phyloP scores from a whole-genome alignment of 2,113 vertebrate genomes.

The Ictalurus furcatus region DNA sequence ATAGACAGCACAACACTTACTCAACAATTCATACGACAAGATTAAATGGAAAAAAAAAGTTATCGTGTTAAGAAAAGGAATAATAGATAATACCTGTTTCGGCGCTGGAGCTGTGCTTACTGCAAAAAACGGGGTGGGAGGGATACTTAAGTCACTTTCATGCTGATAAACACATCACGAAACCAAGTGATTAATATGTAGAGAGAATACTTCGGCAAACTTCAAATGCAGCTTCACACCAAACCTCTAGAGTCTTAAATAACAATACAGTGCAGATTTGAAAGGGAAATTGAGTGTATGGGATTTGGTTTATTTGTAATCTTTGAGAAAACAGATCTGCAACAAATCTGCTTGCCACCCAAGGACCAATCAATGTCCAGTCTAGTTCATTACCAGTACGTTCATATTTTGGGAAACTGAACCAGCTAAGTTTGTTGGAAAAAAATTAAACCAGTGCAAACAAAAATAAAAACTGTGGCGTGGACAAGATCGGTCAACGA shows the following conservation, averaged over 20 bases:
- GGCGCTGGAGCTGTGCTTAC: slow-evolving; percentile 94
- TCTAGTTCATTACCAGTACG: neutral
- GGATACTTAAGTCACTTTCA: neutral
- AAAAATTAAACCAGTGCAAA: neutral
- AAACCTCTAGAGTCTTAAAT: neutral
- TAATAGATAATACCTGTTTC: slow-evolving; percentile 84
- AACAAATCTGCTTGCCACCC: neutral
- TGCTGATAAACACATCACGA: neutral
- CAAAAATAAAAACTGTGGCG: neutral
- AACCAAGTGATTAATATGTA: neutral
- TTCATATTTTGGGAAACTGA: neutral
- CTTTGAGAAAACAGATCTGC: neutral
- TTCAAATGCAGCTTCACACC: slow-evolving; percentile 28
- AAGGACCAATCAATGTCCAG: neutral
- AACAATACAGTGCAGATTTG: neutral
- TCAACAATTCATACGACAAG: neutral
- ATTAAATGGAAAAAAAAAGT: neutral
- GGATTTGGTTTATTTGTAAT: neutral
- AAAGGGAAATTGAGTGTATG: neutral
- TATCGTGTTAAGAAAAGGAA: neutral
- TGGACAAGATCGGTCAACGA: neutral
- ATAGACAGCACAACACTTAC: neutral
- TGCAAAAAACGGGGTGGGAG: slow-evolving; percentile 62
- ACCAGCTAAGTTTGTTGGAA: neutral
- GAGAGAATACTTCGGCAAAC: neutral